A percentile compares a stretch with the other conserved stretches of the same genome.
phyloP scores from a whole-genome alignment of 2,888 invertebrate species.

The Andrena bucephala region DNA sequence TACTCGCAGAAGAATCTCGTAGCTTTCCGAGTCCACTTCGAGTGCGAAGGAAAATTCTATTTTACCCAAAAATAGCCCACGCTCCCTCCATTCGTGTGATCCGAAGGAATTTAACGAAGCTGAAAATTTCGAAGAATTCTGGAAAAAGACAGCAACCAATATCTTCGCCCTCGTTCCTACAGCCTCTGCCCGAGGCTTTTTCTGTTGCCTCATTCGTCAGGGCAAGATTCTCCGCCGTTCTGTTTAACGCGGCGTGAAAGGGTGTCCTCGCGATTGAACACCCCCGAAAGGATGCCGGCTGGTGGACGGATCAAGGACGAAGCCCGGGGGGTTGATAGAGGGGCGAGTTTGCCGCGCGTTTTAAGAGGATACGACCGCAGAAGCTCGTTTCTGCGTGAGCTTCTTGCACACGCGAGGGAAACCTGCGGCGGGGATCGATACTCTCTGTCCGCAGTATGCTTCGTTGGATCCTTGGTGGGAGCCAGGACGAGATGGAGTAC shows the following conservation, averaged over 20 bases:
- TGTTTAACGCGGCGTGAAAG: constrained; percentile 8
- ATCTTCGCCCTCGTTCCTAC: neutral
- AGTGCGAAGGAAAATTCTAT: no score
- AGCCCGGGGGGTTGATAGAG: neutral
- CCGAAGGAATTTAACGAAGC: no score
- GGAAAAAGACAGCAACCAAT: neutral
- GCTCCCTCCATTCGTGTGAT: no score
- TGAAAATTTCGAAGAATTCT: no score
- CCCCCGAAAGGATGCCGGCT: constrained; percentile 5
- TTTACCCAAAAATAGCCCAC: no score
- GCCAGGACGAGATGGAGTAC: neutral
- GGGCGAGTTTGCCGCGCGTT: constrained; percentile 25
- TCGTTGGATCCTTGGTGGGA: constrained; percentile 29
- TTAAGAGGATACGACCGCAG: constrained; percentile 38
- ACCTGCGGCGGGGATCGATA: constrained; percentile 57
- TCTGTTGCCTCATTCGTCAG: neutral
- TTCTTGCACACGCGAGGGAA: constrained; percentile 21
- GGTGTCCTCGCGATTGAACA: constrained; percentile 15
- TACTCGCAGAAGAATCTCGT: no score
- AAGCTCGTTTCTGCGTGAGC: constrained; percentile 13
- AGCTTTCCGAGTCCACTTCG: no score
- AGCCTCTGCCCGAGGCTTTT: neutral
- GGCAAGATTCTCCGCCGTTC: neutral
- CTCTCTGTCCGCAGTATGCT: constrained; percentile 61
- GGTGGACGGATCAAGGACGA: constrained; percentile 7